Evolutionary conservation across 2,888 invertebrate genomes (phyloP), one percentile per base, ranked within the genome.

Genomic region (Desoria tigrina): DNA sequence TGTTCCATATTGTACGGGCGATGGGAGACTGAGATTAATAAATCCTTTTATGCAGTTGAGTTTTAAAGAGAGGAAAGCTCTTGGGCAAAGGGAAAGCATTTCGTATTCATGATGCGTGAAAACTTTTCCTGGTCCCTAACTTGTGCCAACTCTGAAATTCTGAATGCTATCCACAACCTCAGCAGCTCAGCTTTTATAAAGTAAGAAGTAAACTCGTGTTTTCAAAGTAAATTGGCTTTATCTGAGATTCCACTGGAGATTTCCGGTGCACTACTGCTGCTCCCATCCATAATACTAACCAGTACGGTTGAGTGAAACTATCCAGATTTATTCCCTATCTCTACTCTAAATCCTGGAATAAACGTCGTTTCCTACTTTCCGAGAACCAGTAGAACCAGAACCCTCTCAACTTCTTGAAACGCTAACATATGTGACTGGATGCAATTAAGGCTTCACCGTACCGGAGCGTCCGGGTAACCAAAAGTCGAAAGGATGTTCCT

Each of bases 101-200:
- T 69, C 59, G 69, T 69, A 69, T 69, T 65, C 69, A 69, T 66
- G 56, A 66, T 65, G 69, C 69, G 69, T 69, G 69, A 69, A 69
- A 69, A 69, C 69, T 69, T 69, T 69, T 64, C 65, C 68, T 68
- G 11, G 32, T 4, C 32, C 4, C 32, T 32, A 32, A 32, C 45
- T 16, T 9, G 45, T 11, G n/a, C 21, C 16, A 39, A 39, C 39
- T 39, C 16, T 39, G 9, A 11, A 9, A 9, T 39, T 9, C 39
- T 16, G 39, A 6, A 21, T 3, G 4, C 45, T 21, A 21, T 45
- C 9, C 45, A 45, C 16, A 45, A 45, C 21, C n/a, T 16, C 21
- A 9, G n/a, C n/a, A n/a, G 9, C 45, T 21, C 45, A 18, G 9
- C 21, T 51, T 24, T 18, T 23, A 4, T 21, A 6, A 23, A 51